Percentiles rank a stretch among this genome's conserved stretches.
Evolutionary conservation across 2,888 invertebrate genomes (phyloP).

Genomic region (Malthinus seriepunctatus): DNA sequence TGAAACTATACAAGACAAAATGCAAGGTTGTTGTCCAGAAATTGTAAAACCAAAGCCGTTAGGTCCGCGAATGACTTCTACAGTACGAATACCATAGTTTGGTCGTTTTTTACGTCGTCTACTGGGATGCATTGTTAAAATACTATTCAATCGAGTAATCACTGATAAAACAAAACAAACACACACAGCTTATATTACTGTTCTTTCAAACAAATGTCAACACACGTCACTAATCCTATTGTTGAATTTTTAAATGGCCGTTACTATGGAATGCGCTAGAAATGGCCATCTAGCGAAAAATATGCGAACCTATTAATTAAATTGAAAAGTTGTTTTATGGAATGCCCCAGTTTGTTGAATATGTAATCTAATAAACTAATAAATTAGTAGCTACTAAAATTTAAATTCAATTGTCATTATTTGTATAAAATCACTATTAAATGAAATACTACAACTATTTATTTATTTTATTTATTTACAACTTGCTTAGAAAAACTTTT

Average conservation of each 20-base stretch:
- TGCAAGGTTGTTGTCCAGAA: slow-evolving; percentile 94
- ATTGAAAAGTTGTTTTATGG: slow-evolving; percentile 15
- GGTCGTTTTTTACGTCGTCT: slow-evolving; percentile 71
- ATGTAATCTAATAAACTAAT: slow-evolving; percentile 1
- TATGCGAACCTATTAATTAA: slow-evolving; percentile 24
- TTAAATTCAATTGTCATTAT: too few relatives aligned
- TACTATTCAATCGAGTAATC: not conserved
- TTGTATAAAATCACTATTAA: too few relatives aligned
- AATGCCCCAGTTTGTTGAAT: slow-evolving; percentile 25
- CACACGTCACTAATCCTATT: slow-evolving; percentile 42
- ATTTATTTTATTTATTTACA: too few relatives aligned
- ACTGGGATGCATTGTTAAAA: slow-evolving; percentile 60
- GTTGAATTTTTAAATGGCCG: slow-evolving; percentile 49
- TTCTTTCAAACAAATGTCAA: slow-evolving; percentile 29
- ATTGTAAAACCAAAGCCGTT: slow-evolving; percentile 98
- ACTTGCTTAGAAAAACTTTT: too few relatives aligned
- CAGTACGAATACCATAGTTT: slow-evolving; percentile 76
- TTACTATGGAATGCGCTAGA: slow-evolving; percentile 39
- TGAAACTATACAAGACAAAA: slow-evolving; percentile 88
- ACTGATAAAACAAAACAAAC: not conserved
- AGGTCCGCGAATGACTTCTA: slow-evolving; percentile 83
- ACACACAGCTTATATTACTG: slow-evolving; percentile 5
- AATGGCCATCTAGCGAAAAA: slow-evolving; percentile 37
- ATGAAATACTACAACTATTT: too few relatives aligned
- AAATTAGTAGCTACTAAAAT: too few relatives aligned